Conservation (phyloP, 2,888 invertebrate species). For the Amphipoea lucens region DNA sequence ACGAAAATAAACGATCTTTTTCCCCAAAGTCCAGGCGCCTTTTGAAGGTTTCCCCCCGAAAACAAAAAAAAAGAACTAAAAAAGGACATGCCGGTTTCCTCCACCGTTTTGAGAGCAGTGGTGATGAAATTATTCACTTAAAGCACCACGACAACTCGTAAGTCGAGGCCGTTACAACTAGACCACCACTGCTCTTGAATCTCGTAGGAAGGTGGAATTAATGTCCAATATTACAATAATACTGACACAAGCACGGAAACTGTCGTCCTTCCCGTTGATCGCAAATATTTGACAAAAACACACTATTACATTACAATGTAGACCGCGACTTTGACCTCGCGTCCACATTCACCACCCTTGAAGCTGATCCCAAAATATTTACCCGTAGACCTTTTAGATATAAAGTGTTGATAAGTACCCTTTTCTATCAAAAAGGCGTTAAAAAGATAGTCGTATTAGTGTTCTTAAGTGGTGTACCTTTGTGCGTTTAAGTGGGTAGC, state of each 20-base stretch:
- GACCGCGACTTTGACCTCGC: slow-evolving; percentile 33
- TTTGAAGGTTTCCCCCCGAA: too few species aligned
- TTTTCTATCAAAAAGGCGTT: slow-evolving; percentile 22
- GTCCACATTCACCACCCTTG: slow-evolving; percentile 19
- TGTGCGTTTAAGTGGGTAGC: background rate
- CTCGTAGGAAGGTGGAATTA: background rate
- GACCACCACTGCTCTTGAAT: background rate
- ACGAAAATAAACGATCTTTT: too few species aligned
- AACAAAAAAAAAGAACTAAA: background rate
- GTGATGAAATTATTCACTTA: background rate
- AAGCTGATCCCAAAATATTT: slow-evolving; percentile 58
- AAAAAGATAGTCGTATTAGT: slow-evolving; percentile 19
- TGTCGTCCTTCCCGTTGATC: background rate
- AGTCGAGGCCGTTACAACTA: background rate
- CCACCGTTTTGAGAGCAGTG: background rate
- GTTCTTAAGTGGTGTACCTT: slow-evolving; percentile 18
- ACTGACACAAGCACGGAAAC: background rate
- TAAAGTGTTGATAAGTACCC: slow-evolving; percentile 45
- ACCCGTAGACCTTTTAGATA: slow-evolving; percentile 38
- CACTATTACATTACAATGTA: slow-evolving; percentile 35
- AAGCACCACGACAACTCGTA: background rate
- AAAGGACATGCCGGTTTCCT: background rate
- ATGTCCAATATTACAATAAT: background rate
- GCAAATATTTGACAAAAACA: slow-evolving; percentile 42
- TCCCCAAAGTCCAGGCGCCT: too few species aligned